Evolutionary conservation across 2,797 vertebrate genomes (phyloP).

Genomic region (Chanos chanos): DNA sequence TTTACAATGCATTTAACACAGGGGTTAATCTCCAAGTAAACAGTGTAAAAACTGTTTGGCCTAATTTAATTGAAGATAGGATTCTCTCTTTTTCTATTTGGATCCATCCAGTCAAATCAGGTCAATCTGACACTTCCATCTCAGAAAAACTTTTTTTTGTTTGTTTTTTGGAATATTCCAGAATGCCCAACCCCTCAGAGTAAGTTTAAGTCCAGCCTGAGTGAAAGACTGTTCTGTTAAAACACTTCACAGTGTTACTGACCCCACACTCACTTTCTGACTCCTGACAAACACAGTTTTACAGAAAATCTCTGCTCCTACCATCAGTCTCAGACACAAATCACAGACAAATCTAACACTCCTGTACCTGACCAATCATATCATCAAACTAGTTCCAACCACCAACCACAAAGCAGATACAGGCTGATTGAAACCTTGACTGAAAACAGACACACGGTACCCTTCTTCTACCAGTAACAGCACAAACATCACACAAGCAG

Average conservation of each 20-base stretch:
- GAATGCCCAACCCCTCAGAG: background rate
- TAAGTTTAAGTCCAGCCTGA: background rate
- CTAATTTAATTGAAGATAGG: too few relatives aligned
- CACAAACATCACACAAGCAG: background rate
- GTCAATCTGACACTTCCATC: background rate
- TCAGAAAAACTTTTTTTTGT: background rate
- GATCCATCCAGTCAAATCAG: too few relatives aligned
- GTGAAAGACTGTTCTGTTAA: background rate
- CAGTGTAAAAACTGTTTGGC: too few relatives aligned
- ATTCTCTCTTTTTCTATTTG: too few relatives aligned
- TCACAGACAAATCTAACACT: constrained; percentile 6
- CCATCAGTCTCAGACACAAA: background rate
- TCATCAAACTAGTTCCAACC: constrained; percentile 24
- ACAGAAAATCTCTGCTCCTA: background rate
- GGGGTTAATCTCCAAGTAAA: too few relatives aligned
- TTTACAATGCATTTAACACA: too few relatives aligned
- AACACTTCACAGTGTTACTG: constrained; percentile 1
- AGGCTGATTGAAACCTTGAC: constrained; percentile 3
- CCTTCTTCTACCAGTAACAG: background rate
- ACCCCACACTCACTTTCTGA: background rate
- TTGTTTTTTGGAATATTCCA: background rate
- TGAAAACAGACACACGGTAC: background rate
- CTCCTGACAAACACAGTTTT: too few relatives aligned
- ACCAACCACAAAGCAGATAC: background rate
- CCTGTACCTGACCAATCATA: background rate